Evolutionary conservation across 2,888 invertebrate species (phyloP).

Genomic region (Apodemia mormo): DNA sequence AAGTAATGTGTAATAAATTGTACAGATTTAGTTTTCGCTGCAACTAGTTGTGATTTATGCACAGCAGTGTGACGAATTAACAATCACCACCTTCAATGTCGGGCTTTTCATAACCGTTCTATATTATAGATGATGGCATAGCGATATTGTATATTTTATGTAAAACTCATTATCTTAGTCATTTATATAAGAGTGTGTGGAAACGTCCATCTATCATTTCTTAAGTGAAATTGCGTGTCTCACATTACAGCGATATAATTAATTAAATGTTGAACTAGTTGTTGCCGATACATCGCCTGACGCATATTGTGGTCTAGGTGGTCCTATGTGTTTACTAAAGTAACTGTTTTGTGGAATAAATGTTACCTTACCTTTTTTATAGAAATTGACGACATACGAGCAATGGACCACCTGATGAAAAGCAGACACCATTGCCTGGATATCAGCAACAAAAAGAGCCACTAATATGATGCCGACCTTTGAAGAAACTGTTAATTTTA

Average conservation of each 20-base stretch:
- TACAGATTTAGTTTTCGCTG: constrained; percentile 52
- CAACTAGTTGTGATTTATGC: constrained; percentile 72
- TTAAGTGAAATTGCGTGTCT: constrained; percentile 26
- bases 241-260: constrained; percentile 6
- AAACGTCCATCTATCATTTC: constrained; percentile 25
- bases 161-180: constrained; percentile 32
- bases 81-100: constrained; percentile 62
- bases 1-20: constrained; percentile 64
- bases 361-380: too few relatives aligned
- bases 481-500: too few relatives aligned
- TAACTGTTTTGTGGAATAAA: too few relatives aligned
- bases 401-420: too few relatives aligned
- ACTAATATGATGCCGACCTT: too few relatives aligned
- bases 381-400: too few relatives aligned
- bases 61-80: constrained; percentile 70
- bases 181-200: constrained; percentile 26
- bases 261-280: neutral
- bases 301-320: too few relatives aligned
- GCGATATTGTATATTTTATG: constrained; percentile 35
- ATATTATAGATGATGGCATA: constrained; percentile 29
- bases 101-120: constrained; percentile 52
- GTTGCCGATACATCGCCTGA: neutral
- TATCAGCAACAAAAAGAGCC: too few relatives aligned
- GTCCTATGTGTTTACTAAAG: too few relatives aligned
- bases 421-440: too few relatives aligned